These are phyloP conservation scores for Steatornis caripensis DNA, from an alignment of 2,113 vertebrate genomes.

Conservation along the genomic window DNA sequence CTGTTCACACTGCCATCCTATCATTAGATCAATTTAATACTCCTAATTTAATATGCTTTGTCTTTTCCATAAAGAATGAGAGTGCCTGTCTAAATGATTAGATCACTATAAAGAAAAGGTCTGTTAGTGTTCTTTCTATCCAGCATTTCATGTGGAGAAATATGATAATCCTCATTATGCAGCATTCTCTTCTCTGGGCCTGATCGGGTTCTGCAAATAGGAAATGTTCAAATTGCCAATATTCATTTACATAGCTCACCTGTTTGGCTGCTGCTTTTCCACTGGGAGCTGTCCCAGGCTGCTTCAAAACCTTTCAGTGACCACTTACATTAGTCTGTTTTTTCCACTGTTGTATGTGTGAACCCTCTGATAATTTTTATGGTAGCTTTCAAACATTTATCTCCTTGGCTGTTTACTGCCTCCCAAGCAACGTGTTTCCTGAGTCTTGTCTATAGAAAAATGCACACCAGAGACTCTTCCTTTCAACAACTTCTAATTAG, in stretches of 20 bases:
- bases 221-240: slow-evolving; percentile 30
- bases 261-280: background rate
- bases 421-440: slow-evolving; percentile 30
- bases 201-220: slow-evolving; percentile 12
- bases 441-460: slow-evolving; percentile 42
- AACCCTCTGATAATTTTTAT: slow-evolving; percentile 2
- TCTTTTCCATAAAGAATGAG: slow-evolving; percentile 45
- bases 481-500: slow-evolving; percentile 60
- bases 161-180: slow-evolving; percentile 29
- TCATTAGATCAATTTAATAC: slow-evolving; percentile 28
- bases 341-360: background rate
- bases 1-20: background rate
- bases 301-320: slow-evolving; percentile 26
- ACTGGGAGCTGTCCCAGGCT: slow-evolving; percentile 1
- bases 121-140: background rate
- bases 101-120: slow-evolving; percentile 4
- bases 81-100: slow-evolving; percentile 35
- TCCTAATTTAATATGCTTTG: slow-evolving; percentile 50
- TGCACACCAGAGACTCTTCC: slow-evolving; percentile 34
- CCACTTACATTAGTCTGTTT: slow-evolving; percentile 14
- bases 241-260: background rate
- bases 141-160: slow-evolving; percentile 11
- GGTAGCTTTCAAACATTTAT: slow-evolving; percentile 46
- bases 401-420: slow-evolving; percentile 37
- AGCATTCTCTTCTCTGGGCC: background rate